A percentile compares a stretch with the other conserved stretches of the same genome.
Conservation (phyloP, 2,888 invertebrate genomes). For the Drosophila multiciliata region DNA sequence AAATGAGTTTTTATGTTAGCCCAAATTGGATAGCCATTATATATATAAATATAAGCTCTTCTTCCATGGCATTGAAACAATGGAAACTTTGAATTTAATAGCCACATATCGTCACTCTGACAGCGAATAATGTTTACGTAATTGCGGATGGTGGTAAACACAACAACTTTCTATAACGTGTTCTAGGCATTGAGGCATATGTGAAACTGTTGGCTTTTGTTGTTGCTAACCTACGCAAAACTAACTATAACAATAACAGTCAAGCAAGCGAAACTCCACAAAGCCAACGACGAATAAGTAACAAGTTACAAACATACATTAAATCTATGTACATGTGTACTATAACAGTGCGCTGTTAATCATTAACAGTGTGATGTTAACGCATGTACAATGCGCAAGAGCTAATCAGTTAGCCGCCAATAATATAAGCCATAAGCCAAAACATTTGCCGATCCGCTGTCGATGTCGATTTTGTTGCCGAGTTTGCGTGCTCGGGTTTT, state of each 20-base stretch:
- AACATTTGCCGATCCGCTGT: conserved; percentile 43
- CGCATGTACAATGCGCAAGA: conserved; percentile 9
- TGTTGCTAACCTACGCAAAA: conserved; percentile 26
- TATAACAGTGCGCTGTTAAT: conserved; percentile 18
- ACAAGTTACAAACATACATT: neutral
- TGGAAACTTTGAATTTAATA: conserved; percentile 10
- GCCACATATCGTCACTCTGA: conserved; percentile 1
- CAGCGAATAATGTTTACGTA: conserved; percentile 69
- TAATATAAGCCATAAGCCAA: conserved; percentile 34
- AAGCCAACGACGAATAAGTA: neutral
- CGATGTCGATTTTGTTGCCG: conserved; percentile 5
- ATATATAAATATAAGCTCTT: neutral
- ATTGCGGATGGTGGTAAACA: conserved; percentile 52
- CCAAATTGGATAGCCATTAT: conserved; percentile 7
- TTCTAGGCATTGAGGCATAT: conserved; percentile 27
- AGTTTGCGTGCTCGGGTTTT: conserved; percentile 23
- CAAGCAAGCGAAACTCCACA: conserved; percentile 8
- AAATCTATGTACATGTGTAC: neutral
- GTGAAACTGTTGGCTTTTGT: conserved; percentile 37
- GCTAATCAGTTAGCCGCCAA: conserved; percentile 55
- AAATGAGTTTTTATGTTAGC: neutral
- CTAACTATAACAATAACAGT: conserved; percentile 11
- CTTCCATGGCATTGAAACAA: conserved; percentile 24
- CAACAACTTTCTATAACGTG: conserved; percentile 43
- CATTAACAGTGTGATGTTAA: conserved; percentile 34